These are phyloP conservation scores for Physella acuta DNA, from an alignment of 1,140 invertebrate species.

Conservation along the genomic window DNA sequence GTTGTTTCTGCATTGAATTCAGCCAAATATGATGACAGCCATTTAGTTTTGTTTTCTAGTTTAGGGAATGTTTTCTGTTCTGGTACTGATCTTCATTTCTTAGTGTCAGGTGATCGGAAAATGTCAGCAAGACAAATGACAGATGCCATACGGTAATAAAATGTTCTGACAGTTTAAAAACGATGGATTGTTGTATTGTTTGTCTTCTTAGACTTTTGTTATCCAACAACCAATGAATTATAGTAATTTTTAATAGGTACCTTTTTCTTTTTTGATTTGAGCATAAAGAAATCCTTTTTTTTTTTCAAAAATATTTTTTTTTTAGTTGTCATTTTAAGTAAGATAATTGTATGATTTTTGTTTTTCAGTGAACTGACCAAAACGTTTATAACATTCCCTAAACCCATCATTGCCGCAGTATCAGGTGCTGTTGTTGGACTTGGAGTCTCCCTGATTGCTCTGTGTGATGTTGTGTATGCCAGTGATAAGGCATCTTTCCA, in stretches of 20 bases:
- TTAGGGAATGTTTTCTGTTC: constrained; percentile 54
- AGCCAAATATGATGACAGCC: constrained; percentile 58
- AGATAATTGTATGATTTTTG: constrained; percentile 7
- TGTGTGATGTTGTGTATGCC: constrained; percentile 89
- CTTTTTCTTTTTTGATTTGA: too few species aligned
- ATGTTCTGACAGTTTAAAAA: too few species aligned
- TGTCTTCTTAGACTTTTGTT: too few species aligned
- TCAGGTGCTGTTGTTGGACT: constrained; percentile 92
- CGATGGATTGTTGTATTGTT: too few species aligned
- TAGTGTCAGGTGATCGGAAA: constrained; percentile 46
- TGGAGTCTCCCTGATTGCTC: constrained; percentile 75
- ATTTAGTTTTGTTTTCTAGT: constrained; percentile 55
- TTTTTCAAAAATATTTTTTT: too few species aligned
- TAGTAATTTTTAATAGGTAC: too few species aligned
- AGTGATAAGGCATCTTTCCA: constrained; percentile 79
- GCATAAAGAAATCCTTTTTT: too few species aligned
- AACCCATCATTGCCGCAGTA: constrained; percentile 84
- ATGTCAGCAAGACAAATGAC: constrained; percentile 54
- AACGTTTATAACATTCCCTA: constrained; percentile 83
- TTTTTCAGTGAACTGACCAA: constrained; percentile 69
- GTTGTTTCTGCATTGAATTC: constrained; percentile 51
- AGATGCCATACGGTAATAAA: constrained; percentile 50
- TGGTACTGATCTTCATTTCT: constrained; percentile 54
- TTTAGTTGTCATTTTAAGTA: too few species aligned
- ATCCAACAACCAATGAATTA: too few species aligned